phyloP scores from a whole-genome alignment of 2,797 vertebrate species.

The Xenops minutus region DNA sequence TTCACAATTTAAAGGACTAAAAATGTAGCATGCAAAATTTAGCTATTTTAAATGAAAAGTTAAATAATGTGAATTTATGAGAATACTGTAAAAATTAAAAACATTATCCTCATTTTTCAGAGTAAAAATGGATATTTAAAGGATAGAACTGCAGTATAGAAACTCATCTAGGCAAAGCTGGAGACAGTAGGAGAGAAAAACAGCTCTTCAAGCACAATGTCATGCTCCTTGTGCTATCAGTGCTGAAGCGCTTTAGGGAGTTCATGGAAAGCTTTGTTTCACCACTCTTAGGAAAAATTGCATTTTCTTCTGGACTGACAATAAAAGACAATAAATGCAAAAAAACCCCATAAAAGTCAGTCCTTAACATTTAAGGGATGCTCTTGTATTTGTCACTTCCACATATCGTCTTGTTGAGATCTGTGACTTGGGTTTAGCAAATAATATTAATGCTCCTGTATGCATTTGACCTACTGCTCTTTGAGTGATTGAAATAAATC shows the following conservation, averaged over 20 bases:
- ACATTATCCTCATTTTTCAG: background rate
- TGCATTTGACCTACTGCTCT: background rate
- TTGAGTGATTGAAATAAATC: background rate
- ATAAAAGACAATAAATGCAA: background rate
- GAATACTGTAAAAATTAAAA: background rate
- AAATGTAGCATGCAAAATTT: background rate
- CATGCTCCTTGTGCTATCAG: background rate
- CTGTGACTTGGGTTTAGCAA: background rate
- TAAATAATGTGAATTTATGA: background rate
- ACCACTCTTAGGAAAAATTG: background rate
- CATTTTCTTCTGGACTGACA: background rate
- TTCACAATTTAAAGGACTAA: background rate
- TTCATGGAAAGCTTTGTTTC: background rate
- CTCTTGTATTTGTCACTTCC: background rate
- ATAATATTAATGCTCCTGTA: background rate
- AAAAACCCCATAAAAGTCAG: background rate
- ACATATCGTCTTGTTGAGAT: background rate
- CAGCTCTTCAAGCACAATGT: background rate
- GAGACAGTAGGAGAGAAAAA: background rate
- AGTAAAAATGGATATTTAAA: background rate
- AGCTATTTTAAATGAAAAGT: background rate
- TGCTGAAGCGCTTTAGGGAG: background rate
- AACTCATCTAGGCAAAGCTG: background rate
- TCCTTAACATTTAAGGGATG: background rate
- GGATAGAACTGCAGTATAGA: background rate